Percentiles rank a stretch among this genome's conserved stretches.
phyloP scores from a whole-genome alignment of 2,888 invertebrate genomes.

The Orchesellides sinensis region DNA sequence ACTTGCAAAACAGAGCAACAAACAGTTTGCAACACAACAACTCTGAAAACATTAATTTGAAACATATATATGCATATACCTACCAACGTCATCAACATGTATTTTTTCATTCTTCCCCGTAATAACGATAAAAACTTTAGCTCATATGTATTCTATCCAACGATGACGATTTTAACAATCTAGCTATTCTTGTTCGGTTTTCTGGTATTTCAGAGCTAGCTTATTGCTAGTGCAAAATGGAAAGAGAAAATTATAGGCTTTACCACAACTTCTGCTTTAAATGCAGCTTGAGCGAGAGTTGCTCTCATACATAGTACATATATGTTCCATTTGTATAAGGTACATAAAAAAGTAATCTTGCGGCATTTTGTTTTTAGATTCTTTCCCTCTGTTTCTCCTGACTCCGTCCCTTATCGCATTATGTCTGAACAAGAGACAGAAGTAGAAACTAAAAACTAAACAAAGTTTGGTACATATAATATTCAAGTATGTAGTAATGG shows the following conservation, averaged over 20 bases:
- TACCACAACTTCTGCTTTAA: constrained; percentile 52
- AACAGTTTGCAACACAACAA: constrained; percentile 18
- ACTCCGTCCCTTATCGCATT: constrained; percentile 32
- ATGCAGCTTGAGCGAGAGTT: constrained; percentile 54
- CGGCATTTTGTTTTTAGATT: constrained; percentile 54
- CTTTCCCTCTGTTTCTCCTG: constrained; percentile 25
- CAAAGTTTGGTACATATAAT: no score
- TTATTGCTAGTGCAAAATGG: constrained; percentile 63
- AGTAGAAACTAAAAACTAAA: constrained; percentile 9
- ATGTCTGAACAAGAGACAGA: constrained; percentile 54
- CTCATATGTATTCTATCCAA: constrained; percentile 50
- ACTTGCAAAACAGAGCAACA: constrained; percentile 5
- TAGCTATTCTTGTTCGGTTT: constrained; percentile 49
- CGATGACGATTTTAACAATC: constrained; percentile 33
- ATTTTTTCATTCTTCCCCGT: constrained; percentile 27
- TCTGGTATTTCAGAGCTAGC: constrained; percentile 28
- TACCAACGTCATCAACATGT: constrained; percentile 34
- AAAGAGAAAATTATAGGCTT: constrained; percentile 65
- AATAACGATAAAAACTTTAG: constrained; percentile 60
- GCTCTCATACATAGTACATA: constrained; percentile 27
- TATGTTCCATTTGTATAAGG: neutral
- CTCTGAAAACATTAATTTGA: constrained; percentile 34
- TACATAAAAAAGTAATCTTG: constrained; percentile 46
- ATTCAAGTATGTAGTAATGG: constrained; percentile 44
- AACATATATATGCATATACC: constrained; percentile 9